Conservation (phyloP, 92 coral and sea anemone species). For the Phymanthus crucifer region DNA sequence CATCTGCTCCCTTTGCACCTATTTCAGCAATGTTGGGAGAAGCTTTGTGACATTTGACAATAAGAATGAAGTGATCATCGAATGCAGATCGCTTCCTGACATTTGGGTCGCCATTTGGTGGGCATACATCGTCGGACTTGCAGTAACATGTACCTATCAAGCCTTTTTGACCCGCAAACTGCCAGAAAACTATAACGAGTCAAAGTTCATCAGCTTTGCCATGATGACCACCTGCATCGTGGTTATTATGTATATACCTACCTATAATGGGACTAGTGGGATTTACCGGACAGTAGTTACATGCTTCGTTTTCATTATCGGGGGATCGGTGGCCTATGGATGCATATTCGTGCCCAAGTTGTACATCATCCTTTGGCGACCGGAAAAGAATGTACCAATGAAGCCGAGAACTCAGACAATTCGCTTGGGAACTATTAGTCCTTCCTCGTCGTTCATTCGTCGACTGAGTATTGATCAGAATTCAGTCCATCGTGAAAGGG, state of each 20-base stretch:
- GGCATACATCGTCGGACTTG: conserved; percentile 82
- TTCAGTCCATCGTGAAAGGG: background rate
- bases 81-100: conserved; percentile 60
- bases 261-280: conserved; percentile 77
- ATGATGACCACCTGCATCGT: conserved; percentile 84
- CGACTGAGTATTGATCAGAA: conserved; percentile 54
- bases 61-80: conserved; percentile 67
- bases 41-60: conserved; percentile 51
- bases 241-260: conserved; percentile 76
- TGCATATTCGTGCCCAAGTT: conserved; percentile 93
- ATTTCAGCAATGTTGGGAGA: conserved; percentile 58
- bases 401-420: conserved; percentile 62
- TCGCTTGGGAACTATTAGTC: conserved; percentile 69
- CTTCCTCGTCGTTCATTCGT: conserved; percentile 61
- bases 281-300: conserved; percentile 76
- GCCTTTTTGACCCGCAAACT: conserved; percentile 86
- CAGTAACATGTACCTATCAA: conserved; percentile 84
- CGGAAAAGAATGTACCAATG: conserved; percentile 88
- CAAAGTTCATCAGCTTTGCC: conserved; percentile 87
- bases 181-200: conserved; percentile 96
- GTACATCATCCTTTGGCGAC: conserved; percentile 85
- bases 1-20: conserved; percentile 48
- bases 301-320: conserved; percentile 80
- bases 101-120: conserved; percentile 76
- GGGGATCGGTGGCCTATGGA: conserved; percentile 64